Evolutionary conservation across 2,113 vertebrate species (phyloP).

Genomic region (Myrmophylax atrothorax): DNA sequence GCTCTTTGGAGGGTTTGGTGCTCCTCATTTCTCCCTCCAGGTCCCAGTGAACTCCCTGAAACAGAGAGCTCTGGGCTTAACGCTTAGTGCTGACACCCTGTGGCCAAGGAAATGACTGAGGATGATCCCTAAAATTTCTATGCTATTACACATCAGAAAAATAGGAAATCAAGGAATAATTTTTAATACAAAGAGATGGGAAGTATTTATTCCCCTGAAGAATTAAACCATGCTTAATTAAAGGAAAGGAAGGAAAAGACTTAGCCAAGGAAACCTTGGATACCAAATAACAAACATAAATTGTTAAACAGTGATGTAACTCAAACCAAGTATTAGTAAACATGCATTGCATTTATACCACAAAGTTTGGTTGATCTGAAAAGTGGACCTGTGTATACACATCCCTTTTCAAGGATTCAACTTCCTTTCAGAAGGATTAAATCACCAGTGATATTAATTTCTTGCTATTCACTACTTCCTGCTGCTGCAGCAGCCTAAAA

Average conservation of each 20-base stretch:
- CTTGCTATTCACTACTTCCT: not conserved
- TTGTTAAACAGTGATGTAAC: not conserved
- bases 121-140: not conserved
- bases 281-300: not conserved
- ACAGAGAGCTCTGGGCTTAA: rapidly evolving
- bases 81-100: rapidly evolving
- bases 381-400: not conserved
- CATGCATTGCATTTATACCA: not conserved
- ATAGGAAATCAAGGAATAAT: not conserved
- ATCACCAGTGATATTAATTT: not conserved
- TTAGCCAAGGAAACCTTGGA: not conserved
- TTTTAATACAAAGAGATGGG: rapidly evolving
- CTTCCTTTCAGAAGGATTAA: not conserved
- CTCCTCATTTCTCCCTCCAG: not conserved
- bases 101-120: not conserved
- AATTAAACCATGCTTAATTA: not conserved
- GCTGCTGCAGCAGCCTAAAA: not conserved
- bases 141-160: not conserved
- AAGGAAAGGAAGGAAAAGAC: not conserved
- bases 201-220: not conserved
- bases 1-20: not conserved
- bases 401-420: not conserved
- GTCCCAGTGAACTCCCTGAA: not conserved
- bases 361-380: not conserved
- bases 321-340: not conserved